Evolutionary conservation across 2,113 vertebrate species (phyloP).

Genomic region (Lasiurus borealis): DNA sequence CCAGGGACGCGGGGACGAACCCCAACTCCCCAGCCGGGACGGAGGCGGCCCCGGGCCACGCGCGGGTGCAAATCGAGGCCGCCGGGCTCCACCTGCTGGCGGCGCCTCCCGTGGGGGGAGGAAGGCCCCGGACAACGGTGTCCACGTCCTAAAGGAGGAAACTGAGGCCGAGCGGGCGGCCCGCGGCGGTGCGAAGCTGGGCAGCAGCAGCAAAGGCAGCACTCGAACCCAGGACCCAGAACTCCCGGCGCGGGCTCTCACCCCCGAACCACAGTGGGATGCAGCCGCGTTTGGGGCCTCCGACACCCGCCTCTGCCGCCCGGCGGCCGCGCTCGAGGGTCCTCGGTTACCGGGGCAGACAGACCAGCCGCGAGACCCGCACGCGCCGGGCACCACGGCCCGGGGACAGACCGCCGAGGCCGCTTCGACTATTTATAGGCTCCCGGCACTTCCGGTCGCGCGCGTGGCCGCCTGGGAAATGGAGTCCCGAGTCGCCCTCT

Average conservation of each 20-base stretch:
- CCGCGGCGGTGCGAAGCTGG: no score
- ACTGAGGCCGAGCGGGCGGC: no score
- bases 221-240: background rate
- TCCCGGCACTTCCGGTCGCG: background rate
- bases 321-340: background rate
- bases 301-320: background rate
- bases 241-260: constrained; percentile 64
- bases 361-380: rapidly evolving
- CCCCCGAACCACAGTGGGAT: constrained; percentile 46
- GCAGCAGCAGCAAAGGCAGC: no score
- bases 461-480: constrained; percentile 70
- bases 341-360: rapidly evolving
- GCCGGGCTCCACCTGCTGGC: no score
- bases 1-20: background rate
- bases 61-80: no score
- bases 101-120: no score
- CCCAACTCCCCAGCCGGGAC: background rate
- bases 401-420: rapidly evolving
- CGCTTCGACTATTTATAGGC: background rate
- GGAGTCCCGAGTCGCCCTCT: background rate
- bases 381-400: rapidly evolving
- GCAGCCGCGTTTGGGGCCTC: background rate
- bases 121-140: no score
- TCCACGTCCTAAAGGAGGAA: no score
- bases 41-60: no score